Percentiles rank a stretch among this genome's conserved stretches.
Conservation (phyloP, 2,113 vertebrate genomes). For the Upupa epops region DNA sequence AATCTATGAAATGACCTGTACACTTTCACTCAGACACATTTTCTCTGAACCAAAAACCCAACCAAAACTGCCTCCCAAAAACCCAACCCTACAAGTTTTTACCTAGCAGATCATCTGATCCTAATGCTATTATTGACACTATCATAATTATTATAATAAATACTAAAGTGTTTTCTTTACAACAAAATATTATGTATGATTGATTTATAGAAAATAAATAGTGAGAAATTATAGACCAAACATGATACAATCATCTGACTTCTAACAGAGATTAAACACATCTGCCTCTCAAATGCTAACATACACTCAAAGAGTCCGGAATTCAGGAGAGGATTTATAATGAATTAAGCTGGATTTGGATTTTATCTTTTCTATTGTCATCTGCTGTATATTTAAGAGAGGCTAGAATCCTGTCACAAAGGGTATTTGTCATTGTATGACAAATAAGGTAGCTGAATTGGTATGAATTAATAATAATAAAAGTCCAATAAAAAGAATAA, state of each 20-base stretch:
- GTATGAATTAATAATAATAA: neutral
- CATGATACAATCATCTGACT: neutral
- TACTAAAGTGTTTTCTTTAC: neutral
- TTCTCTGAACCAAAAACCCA: too few relatives aligned
- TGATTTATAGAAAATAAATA: neutral
- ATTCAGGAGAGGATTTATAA: neutral
- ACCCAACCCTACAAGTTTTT: neutral
- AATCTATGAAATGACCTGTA: too few relatives aligned
- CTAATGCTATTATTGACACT: neutral
- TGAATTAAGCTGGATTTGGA: neutral
- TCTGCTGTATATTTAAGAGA: neutral
- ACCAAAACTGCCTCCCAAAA: too few relatives aligned
- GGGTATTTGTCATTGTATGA: neutral
- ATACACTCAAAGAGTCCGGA: neutral
- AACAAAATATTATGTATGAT: neutral
- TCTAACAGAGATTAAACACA: constrained; percentile 1
- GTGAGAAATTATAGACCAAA: neutral
- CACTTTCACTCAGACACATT: too few relatives aligned
- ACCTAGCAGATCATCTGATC: neutral
- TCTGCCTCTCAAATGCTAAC: neutral
- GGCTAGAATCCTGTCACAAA: neutral
- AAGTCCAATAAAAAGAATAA: neutral
- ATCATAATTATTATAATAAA: neutral
- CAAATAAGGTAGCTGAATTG: neutral
- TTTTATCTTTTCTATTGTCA: neutral